Conservation (phyloP, 2,113 vertebrate genomes). For the Catharus fuscescens region DNA sequence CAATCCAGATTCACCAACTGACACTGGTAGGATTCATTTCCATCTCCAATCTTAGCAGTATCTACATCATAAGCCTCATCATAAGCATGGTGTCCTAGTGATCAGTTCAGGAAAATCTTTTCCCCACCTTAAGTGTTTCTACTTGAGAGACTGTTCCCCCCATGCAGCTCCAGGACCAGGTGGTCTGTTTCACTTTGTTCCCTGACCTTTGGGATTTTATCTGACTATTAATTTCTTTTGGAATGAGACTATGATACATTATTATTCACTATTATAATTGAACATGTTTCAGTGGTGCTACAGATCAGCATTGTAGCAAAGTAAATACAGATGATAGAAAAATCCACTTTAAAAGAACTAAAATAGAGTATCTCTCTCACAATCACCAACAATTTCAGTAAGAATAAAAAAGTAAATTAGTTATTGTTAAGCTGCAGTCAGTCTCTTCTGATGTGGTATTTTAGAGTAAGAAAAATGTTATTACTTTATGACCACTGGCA, state of each 20-base stretch:
- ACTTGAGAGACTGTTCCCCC: not conserved
- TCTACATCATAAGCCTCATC: not conserved
- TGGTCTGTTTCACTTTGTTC: conserved; percentile 35
- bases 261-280: not conserved
- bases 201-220: conserved; percentile 28
- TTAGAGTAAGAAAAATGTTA: not conserved
- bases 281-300: not conserved
- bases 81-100: not conserved
- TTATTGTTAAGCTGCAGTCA: not conserved
- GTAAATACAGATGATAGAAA: not conserved
- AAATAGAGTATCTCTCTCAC: not conserved
- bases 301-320: not conserved
- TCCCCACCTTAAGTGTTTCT: not conserved
- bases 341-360: not conserved
- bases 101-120: not conserved
- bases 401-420: not conserved
- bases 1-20: not conserved
- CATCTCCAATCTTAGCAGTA: not conserved
- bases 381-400: not conserved
- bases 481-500: not conserved
- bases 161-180: not conserved
- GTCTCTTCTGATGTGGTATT: not conserved
- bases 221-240: conserved; percentile 38
- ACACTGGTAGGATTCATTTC: not conserved
- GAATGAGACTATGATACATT: conserved; percentile 35